A percentile compares a stretch with the other conserved stretches of the same genome.
phyloP scores from a whole-genome alignment of 2,888 invertebrate species.

The Drosophila colorata region DNA sequence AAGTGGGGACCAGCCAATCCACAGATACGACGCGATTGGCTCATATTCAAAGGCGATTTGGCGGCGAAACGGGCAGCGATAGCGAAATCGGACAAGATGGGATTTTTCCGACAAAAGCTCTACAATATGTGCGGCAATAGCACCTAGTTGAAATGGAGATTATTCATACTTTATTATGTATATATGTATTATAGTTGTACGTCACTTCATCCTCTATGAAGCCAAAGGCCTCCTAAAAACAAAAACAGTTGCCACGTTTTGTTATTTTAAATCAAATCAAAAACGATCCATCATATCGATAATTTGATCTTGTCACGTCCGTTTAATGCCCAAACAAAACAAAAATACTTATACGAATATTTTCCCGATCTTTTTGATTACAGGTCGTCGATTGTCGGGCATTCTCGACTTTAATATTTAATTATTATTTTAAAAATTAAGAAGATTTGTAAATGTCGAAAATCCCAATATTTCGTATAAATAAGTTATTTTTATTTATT shows the following conservation, averaged over 20 bases:
- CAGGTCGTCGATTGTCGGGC: neutral
- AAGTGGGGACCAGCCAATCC: slow-evolving; percentile 89
- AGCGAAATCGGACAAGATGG: slow-evolving; percentile 66
- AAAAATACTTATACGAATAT: neutral
- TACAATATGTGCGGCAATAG: slow-evolving; percentile 71
- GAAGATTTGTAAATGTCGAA: neutral
- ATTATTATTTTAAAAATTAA: neutral
- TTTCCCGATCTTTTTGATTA: slow-evolving; percentile 1
- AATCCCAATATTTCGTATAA: neutral
- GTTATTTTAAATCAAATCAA: neutral
- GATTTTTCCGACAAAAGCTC: slow-evolving; percentile 78
- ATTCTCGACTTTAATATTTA: neutral
- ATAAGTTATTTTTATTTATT: slow-evolving; percentile 11
- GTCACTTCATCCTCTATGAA: slow-evolving; percentile 27
- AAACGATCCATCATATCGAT: neutral
- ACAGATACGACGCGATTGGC: slow-evolving; percentile 87
- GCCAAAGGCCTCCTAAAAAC: slow-evolving; percentile 10
- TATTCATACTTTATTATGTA: slow-evolving; percentile 20
- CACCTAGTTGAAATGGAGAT: slow-evolving; percentile 29
- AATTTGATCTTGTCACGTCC: neutral
- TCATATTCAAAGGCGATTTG: slow-evolving; percentile 86
- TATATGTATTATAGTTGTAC: slow-evolving; percentile 32
- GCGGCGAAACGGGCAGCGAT: slow-evolving; percentile 83
- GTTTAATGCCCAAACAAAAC: neutral
- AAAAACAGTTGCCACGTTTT: neutral